Evolutionary conservation across 2,113 vertebrate species (phyloP).

Genomic region (Arothron firmamentum): DNA sequence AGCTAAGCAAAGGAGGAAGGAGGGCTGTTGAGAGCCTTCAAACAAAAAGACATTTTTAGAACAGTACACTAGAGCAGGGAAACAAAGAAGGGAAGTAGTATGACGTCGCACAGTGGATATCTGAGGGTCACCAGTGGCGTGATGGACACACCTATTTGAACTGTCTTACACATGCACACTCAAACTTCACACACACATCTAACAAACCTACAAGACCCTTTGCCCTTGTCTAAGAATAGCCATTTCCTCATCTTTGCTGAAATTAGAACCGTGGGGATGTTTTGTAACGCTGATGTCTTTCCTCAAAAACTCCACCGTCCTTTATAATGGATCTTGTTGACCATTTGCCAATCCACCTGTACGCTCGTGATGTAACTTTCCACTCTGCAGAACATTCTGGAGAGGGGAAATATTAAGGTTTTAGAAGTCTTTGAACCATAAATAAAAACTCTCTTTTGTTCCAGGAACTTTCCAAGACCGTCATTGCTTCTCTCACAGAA

Average conservation of each 20-base stretch:
- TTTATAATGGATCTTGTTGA: conserved; percentile 34
- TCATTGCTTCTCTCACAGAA: too few species aligned
- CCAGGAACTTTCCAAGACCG: too few species aligned
- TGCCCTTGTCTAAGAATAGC: conserved; percentile 47
- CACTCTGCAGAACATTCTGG: not conserved
- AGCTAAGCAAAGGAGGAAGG: conserved; percentile 71
- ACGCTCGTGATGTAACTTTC: conserved; percentile 7
- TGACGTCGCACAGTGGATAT: conserved; percentile 73
- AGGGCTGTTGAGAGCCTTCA: conserved; percentile 76
- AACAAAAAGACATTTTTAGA: conserved; percentile 91
- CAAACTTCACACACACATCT: conserved; percentile 25
- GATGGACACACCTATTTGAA: conserved; percentile 71
- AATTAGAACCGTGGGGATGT: conserved; percentile 56
- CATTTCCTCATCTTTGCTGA: conserved; percentile 53
- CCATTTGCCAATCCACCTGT: conserved; percentile 24
- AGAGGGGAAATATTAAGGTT: too few species aligned
- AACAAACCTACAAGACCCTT: conserved; percentile 45
- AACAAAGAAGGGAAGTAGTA: conserved; percentile 87
- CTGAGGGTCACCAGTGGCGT: conserved; percentile 59
- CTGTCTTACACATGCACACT: conserved; percentile 47
- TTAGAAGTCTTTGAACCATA: too few species aligned
- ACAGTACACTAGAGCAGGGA: conserved; percentile 70
- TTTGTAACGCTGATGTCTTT: conserved; percentile 23
- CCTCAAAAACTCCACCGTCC: conserved; percentile 17
- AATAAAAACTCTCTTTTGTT: too few species aligned